These are phyloP conservation scores for Brachionus sp. DNA, from an alignment of 1,140 invertebrate genomes.

Conservation along the genomic window DNA sequence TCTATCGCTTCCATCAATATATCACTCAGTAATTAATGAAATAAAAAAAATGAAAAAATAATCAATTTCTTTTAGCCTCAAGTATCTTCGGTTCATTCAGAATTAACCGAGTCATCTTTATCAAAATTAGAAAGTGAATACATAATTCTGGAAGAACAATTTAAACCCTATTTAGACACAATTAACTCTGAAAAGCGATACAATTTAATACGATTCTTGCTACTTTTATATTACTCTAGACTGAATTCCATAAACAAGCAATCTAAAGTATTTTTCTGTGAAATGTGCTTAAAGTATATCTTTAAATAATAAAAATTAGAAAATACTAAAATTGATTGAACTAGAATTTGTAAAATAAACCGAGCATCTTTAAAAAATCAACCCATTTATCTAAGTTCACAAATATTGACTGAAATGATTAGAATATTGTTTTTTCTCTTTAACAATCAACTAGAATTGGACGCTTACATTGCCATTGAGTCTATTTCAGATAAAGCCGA, in stretches of 20 bases:
- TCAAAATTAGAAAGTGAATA: constrained; percentile 28
- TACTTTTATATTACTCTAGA: constrained; percentile 29
- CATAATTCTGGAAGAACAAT: constrained; percentile 35
- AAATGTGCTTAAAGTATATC: constrained; percentile 37
- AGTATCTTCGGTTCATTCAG: background rate
- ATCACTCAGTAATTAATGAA: constrained; percentile 33
- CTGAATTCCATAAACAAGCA: background rate
- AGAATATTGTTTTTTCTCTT: constrained; percentile 7
- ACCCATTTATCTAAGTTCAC: constrained; percentile 12
- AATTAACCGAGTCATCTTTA: constrained; percentile 24
- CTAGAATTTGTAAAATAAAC: constrained; percentile 46
- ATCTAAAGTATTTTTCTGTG: constrained; percentile 31
- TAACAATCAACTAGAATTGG: constrained; percentile 21
- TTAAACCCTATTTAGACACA: constrained; percentile 41
- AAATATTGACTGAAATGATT: constrained; percentile 43
- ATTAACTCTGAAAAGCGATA: constrained; percentile 31
- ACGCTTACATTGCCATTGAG: constrained; percentile 33
- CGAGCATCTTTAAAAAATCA: constrained; percentile 14
- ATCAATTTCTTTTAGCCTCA: constrained; percentile 31
- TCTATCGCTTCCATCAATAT: constrained; percentile 33
- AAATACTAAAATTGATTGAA: background rate
- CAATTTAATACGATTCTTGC: constrained; percentile 21
- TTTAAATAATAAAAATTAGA: background rate
- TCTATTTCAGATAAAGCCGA: constrained; percentile 26
- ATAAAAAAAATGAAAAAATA: constrained; percentile 6